phyloP scores from a whole-genome alignment of 92 coral and sea anemone genomes.

The Phenganax subtilis region DNA sequence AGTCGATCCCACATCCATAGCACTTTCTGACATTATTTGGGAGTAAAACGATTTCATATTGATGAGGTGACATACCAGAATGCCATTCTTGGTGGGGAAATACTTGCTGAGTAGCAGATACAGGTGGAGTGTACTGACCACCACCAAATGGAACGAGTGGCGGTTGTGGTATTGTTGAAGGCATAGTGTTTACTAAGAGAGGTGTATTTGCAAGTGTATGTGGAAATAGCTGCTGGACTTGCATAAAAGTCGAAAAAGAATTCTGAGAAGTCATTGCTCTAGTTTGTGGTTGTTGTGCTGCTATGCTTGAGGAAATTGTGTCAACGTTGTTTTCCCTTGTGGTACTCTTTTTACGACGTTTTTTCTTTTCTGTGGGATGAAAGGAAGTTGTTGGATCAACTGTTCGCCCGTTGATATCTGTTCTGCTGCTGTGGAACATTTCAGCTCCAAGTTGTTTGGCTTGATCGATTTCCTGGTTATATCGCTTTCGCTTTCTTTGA shows the following conservation, averaged over 20 bases:
- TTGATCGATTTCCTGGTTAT: constrained; percentile 31
- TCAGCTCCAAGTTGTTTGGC: constrained; percentile 38
- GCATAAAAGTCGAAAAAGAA: too few species aligned
- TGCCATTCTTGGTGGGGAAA: background rate
- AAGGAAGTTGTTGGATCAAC: background rate
- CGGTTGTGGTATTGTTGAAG: background rate
- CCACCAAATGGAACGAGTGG: background rate
- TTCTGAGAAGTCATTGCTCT: background rate
- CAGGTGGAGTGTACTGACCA: background rate
- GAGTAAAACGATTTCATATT: background rate
- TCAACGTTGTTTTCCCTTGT: too few species aligned
- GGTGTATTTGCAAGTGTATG: too few species aligned
- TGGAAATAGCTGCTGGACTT: too few species aligned
- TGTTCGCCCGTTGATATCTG: background rate
- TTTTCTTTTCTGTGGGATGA: background rate
- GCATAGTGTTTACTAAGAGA: too few species aligned
- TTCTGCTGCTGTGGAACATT: background rate
- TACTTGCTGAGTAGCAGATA: background rate
- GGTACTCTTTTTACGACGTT: background rate
- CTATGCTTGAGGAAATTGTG: too few species aligned
- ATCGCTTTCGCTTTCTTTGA: constrained; percentile 15
- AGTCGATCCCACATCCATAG: constrained; percentile 51
- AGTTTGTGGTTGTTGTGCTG: too few species aligned
- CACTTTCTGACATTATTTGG: constrained; percentile 42
- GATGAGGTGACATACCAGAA: constrained; percentile 10